Percentiles rank a stretch among this genome's conserved stretches.
These are phyloP conservation scores for Nymphalis polychloros DNA, from an alignment of 2,888 invertebrate genomes.

Conservation along the genomic window DNA sequence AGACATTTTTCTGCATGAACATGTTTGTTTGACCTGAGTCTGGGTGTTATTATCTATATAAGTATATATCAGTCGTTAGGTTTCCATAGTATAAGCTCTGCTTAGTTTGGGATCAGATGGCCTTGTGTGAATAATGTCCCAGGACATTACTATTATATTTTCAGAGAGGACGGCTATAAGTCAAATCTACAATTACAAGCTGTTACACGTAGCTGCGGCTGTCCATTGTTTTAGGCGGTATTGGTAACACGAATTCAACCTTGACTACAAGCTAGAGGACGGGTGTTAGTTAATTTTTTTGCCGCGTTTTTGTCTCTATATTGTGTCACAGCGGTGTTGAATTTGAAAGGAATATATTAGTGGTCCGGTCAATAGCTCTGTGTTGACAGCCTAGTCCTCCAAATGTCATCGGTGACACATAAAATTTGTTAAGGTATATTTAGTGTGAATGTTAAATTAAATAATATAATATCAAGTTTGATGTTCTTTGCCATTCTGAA, in stretches of 20 bases:
- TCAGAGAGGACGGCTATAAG: constrained; percentile 43
- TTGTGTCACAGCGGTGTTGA: constrained; percentile 65
- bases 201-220: constrained; percentile 46
- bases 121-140: too few relatives aligned
- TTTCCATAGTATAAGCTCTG: too few relatives aligned
- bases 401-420: constrained; percentile 13
- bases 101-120: too few relatives aligned
- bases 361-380: constrained; percentile 55
- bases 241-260: constrained; percentile 45
- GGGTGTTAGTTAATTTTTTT: constrained; percentile 52
- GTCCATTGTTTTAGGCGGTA: constrained; percentile 57
- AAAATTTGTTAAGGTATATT: constrained; percentile 4
- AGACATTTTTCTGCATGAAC: too few relatives aligned
- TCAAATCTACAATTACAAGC: constrained; percentile 56
- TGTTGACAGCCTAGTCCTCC: constrained; percentile 24
- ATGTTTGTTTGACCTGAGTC: too few relatives aligned
- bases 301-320: constrained; percentile 67
- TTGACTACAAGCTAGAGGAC: constrained; percentile 60
- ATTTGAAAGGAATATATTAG: constrained; percentile 75
- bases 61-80: too few relatives aligned
- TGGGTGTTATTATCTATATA: too few relatives aligned
- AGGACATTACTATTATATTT: neutral
- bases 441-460: neutral
- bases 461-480: neutral
- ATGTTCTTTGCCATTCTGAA: too few relatives aligned